Percentiles rank a stretch among this genome's conserved stretches.
Conservation (phyloP, 2,888 invertebrate genomes). For the Nomada ruficornis region DNA sequence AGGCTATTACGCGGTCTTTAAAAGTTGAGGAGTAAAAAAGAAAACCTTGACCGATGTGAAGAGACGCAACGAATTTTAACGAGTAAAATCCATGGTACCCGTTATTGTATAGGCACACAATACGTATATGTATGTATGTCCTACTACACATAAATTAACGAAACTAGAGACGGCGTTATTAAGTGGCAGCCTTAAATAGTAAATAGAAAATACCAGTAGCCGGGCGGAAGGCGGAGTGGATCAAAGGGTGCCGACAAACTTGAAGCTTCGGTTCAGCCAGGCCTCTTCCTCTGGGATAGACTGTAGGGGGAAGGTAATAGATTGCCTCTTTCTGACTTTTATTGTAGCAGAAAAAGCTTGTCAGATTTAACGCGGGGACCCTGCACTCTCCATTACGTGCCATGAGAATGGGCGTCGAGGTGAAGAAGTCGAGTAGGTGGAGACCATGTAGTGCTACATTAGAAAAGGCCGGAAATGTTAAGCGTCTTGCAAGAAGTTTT, state of each 20-base stretch:
- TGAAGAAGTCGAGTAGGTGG: slow-evolving; percentile 54
- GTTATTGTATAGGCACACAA: background rate
- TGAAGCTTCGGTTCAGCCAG: slow-evolving; percentile 61
- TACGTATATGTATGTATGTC: background rate
- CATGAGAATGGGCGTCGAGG: slow-evolving; percentile 60
- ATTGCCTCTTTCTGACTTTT: slow-evolving; percentile 78
- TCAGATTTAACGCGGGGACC: slow-evolving; percentile 70
- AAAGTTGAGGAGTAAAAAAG: background rate
- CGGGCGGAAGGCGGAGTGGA: slow-evolving; percentile 64
- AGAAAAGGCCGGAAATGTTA: slow-evolving; percentile 52
- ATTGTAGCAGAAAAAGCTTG: slow-evolving; percentile 75
- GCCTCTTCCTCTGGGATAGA: slow-evolving; percentile 61
- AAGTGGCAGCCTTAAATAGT: slow-evolving; percentile 74
- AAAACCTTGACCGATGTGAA: no score
- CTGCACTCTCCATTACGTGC: slow-evolving; percentile 65
- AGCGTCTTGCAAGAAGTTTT: slow-evolving; percentile 56
- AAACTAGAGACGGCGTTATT: slow-evolving; percentile 73
- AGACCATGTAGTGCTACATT: slow-evolving; percentile 27
- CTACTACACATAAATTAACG: slow-evolving; percentile 74
- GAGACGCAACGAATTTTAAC: background rate
- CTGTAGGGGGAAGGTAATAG: slow-evolving; percentile 73
- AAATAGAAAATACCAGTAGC: slow-evolving; percentile 75
- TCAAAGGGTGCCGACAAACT: slow-evolving; percentile 72
- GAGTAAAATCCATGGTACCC: background rate
- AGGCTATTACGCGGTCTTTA: slow-evolving; percentile 48